phyloP scores from a whole-genome alignment of 2,113 vertebrate species.

The Phylloscopus trochiloides region DNA sequence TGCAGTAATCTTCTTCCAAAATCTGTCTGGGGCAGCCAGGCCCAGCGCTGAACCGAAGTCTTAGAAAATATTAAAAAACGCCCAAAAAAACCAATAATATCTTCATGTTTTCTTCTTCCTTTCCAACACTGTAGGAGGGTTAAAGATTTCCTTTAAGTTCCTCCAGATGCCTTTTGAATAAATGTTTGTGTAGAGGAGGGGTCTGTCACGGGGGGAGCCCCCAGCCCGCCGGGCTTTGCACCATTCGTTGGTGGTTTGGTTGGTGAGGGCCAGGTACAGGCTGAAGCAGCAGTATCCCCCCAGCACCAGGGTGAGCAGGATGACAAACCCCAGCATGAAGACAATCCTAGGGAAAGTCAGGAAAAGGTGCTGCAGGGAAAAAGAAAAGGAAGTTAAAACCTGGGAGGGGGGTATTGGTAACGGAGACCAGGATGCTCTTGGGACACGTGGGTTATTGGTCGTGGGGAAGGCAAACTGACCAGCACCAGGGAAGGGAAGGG shows the following conservation, averaged over 20 bases:
- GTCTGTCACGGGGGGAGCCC: neutral
- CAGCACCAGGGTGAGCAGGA: conserved; percentile 83
- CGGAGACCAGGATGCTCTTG: no score
- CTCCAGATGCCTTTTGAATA: conserved; percentile 80
- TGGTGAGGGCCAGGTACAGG: conserved; percentile 82
- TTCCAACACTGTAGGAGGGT: conserved; percentile 40
- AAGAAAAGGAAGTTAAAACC: neutral
- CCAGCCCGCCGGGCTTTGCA: conserved; percentile 70
- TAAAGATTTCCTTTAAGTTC: conserved; percentile 87
- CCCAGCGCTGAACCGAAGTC: neutral
- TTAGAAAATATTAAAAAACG: neutral
- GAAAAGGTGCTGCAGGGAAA: conserved; percentile 85
- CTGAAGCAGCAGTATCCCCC: conserved; percentile 84
- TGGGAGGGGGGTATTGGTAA: neutral
- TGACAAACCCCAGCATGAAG: conserved; percentile 90
- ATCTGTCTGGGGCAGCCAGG: neutral
- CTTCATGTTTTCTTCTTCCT: conserved; percentile 67
- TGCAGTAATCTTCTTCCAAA: neutral
- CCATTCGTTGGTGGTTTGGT: conserved; percentile 94
- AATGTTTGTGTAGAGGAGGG: conserved; percentile 58
- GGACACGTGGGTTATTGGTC: no score
- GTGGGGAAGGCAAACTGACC: no score
- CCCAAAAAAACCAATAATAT: rapidly evolving
- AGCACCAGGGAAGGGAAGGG: no score
- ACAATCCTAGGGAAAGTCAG: conserved; percentile 90